Conservation (phyloP, 2,888 invertebrate species). For the Plebejus argus region DNA sequence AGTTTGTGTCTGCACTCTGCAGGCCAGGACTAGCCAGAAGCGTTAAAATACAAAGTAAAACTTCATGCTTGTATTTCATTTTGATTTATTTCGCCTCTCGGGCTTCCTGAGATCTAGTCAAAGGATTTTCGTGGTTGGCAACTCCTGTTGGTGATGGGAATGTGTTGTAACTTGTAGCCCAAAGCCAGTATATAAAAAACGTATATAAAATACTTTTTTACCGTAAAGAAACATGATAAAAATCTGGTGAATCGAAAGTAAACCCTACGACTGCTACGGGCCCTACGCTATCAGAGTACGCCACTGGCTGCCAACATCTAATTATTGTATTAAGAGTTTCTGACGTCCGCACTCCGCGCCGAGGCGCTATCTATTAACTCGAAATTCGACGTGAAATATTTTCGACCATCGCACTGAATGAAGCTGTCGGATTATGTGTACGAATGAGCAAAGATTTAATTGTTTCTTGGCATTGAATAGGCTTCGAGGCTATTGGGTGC, state of each 20-base stretch:
- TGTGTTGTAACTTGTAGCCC: too few species aligned
- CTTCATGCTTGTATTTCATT: too few species aligned
- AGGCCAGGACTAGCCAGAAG: neutral
- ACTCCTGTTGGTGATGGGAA: too few species aligned
- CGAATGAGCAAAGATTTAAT: neutral
- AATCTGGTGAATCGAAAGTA: neutral
- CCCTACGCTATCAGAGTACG: neutral
- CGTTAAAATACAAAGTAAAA: too few species aligned
- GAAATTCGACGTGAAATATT: constrained; percentile 1
- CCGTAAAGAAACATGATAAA: neutral
- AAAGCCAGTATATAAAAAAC: too few species aligned
- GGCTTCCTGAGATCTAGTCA: too few species aligned
- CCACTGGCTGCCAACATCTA: constrained; percentile 20
- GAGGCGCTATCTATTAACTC: neutral
- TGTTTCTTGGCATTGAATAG: neutral
- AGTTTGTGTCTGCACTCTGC: neutral
- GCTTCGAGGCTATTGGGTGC: neutral
- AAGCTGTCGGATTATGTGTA: neutral
- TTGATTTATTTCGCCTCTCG: too few species aligned
- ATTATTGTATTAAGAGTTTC: constrained; percentile 29
- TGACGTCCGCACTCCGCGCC: neutral
- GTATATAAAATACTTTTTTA: too few species aligned
- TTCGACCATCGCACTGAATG: neutral
- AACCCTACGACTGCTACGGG: neutral
- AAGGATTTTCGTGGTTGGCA: too few species aligned